A percentile compares a stretch with the other conserved stretches of the same genome.
phyloP scores from a whole-genome alignment of 2,888 invertebrate genomes.

The Coelopa pilipes region DNA sequence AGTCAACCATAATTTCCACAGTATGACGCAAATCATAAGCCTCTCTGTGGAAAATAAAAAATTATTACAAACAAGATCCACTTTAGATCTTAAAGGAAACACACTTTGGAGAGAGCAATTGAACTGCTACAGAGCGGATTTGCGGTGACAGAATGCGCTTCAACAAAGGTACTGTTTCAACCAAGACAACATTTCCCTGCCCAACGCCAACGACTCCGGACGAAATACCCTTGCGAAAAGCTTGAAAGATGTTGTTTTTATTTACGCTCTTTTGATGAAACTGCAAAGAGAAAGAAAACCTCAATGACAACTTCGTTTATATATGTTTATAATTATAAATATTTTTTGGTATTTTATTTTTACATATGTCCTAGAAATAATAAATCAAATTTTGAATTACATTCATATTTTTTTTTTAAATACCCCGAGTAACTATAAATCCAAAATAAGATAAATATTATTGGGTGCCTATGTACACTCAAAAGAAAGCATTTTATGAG shows the following conservation, averaged over 20 bases:
- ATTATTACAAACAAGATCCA: background rate
- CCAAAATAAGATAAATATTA: no score
- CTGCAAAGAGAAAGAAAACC: conserved; percentile 62
- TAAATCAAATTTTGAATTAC: no score
- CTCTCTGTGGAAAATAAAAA: conserved; percentile 55
- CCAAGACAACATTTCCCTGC: conserved; percentile 68
- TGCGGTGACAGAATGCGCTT: conserved; percentile 78
- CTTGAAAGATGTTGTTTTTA: conserved; percentile 70
- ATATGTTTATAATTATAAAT: background rate
- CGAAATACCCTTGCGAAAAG: conserved; percentile 74
- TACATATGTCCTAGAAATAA: no score
- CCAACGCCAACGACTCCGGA: conserved; percentile 62
- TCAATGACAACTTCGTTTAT: conserved; percentile 7
- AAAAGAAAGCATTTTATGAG: background rate
- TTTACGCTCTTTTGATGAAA: conserved; percentile 69
- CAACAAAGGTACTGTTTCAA: conserved; percentile 79
- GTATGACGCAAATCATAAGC: conserved; percentile 73
- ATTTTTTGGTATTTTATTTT: background rate
- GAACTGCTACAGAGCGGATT: conserved; percentile 75
- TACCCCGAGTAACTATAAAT: no score
- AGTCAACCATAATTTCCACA: conserved; percentile 87
- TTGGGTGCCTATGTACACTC: no score
- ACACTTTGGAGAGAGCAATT: conserved; percentile 64
- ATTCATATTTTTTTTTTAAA: no score
- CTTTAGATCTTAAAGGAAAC: conserved; percentile 36